Conservation (phyloP, 2,113 vertebrate genomes). For the Uria aalge region DNA sequence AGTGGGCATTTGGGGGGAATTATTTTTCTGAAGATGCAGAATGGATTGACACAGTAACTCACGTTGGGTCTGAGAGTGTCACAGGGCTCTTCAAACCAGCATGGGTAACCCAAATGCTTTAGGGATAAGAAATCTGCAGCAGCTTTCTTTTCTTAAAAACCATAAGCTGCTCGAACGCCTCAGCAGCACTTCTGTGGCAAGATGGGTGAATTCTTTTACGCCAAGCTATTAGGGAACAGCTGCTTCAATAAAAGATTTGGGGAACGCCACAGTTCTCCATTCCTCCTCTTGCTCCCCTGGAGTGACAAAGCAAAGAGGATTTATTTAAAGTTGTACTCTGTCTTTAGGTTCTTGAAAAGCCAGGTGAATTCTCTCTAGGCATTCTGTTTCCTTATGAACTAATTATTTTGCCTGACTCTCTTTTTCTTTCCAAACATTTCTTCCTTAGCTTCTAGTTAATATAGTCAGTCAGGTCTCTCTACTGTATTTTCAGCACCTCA, state of each 20-base stretch:
- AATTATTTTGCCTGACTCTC: not conserved
- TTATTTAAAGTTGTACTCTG: not conserved
- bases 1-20: not conserved
- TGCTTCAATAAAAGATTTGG: not conserved
- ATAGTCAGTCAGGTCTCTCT: not conserved
- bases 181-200: not conserved
- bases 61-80: not conserved
- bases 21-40: not conserved
- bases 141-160: not conserved
- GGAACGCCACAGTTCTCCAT: not conserved
- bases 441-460: not conserved
- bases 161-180: not conserved
- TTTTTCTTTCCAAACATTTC: not conserved
- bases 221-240: not conserved
- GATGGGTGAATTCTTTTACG: not conserved
- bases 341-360: not conserved
- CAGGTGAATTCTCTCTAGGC: not conserved
- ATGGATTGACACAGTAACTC: not conserved
- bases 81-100: not conserved
- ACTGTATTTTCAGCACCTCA: not conserved
- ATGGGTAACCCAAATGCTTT: not conserved
- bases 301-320: not conserved
- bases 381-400: not conserved
- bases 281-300: not conserved
- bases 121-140: not conserved